Base-by-base conservation (phyloP, 2,113 vertebrate species). In the Sinocyclocheilus anshuiensis region DNA sequence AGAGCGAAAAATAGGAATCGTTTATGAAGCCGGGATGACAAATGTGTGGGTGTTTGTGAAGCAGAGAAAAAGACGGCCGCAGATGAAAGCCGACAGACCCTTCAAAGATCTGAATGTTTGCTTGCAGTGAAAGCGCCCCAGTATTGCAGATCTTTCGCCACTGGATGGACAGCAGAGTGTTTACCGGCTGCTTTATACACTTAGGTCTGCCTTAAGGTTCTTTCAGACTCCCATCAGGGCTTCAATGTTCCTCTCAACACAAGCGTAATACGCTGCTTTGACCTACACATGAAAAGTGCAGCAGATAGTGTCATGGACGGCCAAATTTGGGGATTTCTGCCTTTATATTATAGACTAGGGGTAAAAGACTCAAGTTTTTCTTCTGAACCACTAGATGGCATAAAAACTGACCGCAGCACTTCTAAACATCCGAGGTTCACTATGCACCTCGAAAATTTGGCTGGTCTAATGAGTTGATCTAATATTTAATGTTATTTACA, bases 1-100 rank as follows among this genome's bases (percentile, higher is more conserved):
- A 24, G 53, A 81, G 18, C 1, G 22, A 61, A 86, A 57, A 55
- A 79, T n/a, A 72, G 39, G 61, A 57, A 57, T 63, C 1, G 9
- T n/a, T 86, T 72, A 75, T 71, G 39, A 57, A 55, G 48, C 26
- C 5, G 29, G 22, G 63, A 69, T 79, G 76, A 79, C 36, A 42
- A 57, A 85, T 55, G 36, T 81, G 77, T 71, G 50, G 63, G 78
- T 81, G 78, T 75, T 61, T 81, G 57, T 82, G 78, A 81, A 59
- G 65, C 1, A 36, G 42, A 81, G 77, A 71, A 53, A 85, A 53
- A 65, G 45, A 39, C n/a, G 8, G 18, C 22, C 24, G 22, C 9
- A 36, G 76, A 78, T 63, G 53, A 48, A 61, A 36, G 45, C 50
- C 20, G 77, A 69, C 77, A 8, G 76, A 55, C 22, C 18, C 77